Base-by-base conservation (phyloP, 1,140 invertebrate genomes). In the Anastrepha ludens region DNA sequence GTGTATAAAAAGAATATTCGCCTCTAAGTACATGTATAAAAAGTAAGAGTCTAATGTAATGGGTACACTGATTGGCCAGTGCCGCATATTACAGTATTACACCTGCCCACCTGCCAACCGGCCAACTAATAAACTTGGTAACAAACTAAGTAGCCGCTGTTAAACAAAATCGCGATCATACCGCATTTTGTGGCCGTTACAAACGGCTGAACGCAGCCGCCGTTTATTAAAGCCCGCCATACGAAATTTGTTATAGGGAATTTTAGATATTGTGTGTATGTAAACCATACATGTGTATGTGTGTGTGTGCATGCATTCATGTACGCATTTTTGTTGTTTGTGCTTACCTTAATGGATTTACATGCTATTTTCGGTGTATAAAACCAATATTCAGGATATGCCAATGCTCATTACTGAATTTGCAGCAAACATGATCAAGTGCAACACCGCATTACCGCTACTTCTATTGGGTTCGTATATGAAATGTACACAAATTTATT, bases 381-480 rank as follows among this genome's bases (percentile, higher is more conserved):
- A 81, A 81, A 81, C 47, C 74, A 81, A 55, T 81, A 47, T 11
- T 17, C 74, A 81, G 74, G 74, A 81, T 81, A 81, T 81, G 20
- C 74, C 8, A 58, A 81, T 58, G 74, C 47, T 81, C 74, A 81
- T 81, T 58, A 81, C 17, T 20, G 47, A 55, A 81, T 81, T 81
- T 20, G 47, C 74, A 50, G n/a, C 47, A 81, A 81, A 55, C 74
- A 81, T 81, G 74, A 81, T 81, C 74, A 81, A 55, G 74, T 81
- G 74, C 17, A 81, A 55, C 47, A 13, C 20, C 44, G 50, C 74
- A 4, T 6, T 55, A n/a, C 15, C 74, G 74, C 47, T 81, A 55
- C 74, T 81, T 20, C 47, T 81, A 55, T 81, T 81, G 50, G 74
- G 74, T 81, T n/a, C 2, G 74, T 81, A 81, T 81, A 47, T n/a